Base-by-base conservation (phyloP, 2,797 vertebrate species). In the Phoeniculus purpureus region DNA sequence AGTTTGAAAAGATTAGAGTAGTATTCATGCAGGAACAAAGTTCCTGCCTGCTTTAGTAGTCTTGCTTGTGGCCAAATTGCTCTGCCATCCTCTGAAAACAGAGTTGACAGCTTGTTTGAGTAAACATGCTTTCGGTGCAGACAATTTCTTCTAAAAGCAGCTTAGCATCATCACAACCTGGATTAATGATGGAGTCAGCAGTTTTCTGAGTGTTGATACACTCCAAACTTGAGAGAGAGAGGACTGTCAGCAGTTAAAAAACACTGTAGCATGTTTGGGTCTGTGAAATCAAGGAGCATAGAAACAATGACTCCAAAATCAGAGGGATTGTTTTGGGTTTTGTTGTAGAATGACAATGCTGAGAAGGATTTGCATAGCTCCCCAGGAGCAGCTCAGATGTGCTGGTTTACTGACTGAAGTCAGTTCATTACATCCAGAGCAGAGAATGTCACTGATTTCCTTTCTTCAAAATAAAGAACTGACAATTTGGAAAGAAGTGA, bases 401-500 rank as follows among this genome's bases (percentile, higher is more conserved):
- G 26, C 64, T 79, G 65, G 6, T 55, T 92, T 83, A 65, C 78
- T 43, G 43, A 10, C 65, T 77, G n/a, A 66, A 66, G 37, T 84
- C 81, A 83, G 43, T 48, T 93, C 71, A 52, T 52, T 59, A 70
- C 18, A 52, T 34, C n/a, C 40, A 0, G 19, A 92, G 68, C 32
- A 31, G 34, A 80, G 15, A 90, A 76, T 73, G 52, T 40, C 52
- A 73, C 83, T 92, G 59, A 93, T 90, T 95, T 88, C 55, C 60
- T 88, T 84, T 83, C 78, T 86, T 84, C 68, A 59, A 21, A 75
- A 76, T 21, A 34, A 76, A 76, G 18, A 26, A 72, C 4, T 76
- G 32, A 59, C 29, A 76, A 85, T 70, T 29, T 11, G 23, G 48
- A 72, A 93, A 66, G 10, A 43, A 81, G 31, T 18, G 12, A 67